Percentiles rank a stretch among this genome's conserved stretches.
These are phyloP conservation scores for Elgaria multicarinata DNA, from an alignment of 2,113 vertebrate species.

Conservation along the genomic window DNA sequence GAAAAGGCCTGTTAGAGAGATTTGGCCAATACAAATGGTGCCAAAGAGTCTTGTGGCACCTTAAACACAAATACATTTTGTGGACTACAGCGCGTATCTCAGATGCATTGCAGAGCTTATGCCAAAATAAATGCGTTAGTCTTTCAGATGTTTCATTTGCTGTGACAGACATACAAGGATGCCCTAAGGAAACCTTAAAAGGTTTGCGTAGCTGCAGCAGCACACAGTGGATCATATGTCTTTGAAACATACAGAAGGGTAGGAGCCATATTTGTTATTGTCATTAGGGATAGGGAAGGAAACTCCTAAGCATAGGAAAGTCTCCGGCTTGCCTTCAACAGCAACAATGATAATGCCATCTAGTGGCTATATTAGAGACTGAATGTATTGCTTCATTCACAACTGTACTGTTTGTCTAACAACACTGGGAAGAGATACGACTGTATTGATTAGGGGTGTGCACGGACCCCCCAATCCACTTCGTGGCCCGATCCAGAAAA, in stretches of 20 bases:
- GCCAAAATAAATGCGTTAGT: too few species aligned
- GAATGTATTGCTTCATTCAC: not conserved
- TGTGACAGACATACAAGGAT: too few species aligned
- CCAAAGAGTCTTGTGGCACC: not conserved
- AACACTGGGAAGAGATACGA: not conserved
- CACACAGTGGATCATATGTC: not conserved
- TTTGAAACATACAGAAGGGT: not conserved
- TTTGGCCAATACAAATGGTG: not conserved
- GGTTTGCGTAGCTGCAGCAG: not conserved
- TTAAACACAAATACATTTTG: too few species aligned
- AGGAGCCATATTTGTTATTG: not conserved
- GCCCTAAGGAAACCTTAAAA: too few species aligned
- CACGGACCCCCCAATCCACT: too few species aligned
- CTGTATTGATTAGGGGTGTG: too few species aligned
- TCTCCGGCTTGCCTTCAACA: not conserved
- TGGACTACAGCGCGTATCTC: too few species aligned
- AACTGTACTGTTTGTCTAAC: not conserved
- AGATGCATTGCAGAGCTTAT: too few species aligned
- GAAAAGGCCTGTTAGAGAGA: not conserved
- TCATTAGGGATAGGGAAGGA: not conserved
- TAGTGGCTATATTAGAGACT: slow-evolving; percentile 9
- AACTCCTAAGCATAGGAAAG: not conserved
- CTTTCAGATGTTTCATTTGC: too few species aligned
- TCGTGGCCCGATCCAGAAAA: too few species aligned
- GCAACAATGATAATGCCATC: slow-evolving; percentile 7